Base-by-base conservation (phyloP, 2,888 invertebrate genomes). In the Ceraclea dissimilis region DNA sequence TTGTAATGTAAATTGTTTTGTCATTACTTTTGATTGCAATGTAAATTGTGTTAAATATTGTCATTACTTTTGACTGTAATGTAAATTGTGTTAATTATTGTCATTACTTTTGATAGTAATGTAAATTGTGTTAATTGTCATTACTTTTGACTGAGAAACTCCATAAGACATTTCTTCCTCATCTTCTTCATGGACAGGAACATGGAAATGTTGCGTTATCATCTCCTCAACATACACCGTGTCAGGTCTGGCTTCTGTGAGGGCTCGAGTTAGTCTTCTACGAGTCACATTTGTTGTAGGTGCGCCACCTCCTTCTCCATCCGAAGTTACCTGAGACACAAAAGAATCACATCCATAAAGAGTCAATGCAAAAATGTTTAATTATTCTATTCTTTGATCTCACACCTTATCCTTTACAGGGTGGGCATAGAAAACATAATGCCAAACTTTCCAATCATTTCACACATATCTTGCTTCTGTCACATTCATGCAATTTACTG, bases 101-200 rank as follows among this genome's bases (percentile, higher is more conserved):
- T n/a, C n/a, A n/a, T n/a, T n/a, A n/a, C n/a, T n/a, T n/a, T n/a
- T n/a, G n/a, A n/a, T n/a, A n/a, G n/a, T n/a, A n/a, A n/a, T n/a
- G n/a, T n/a, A n/a, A n/a, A n/a, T n/a, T n/a, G n/a, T n/a, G n/a
- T n/a, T n/a, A n/a, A n/a, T n/a, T n/a, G n/a, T n/a, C n/a, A n/a
- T 46, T 19, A 58, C 59, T 26, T 59, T 56, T 20, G 59, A 47
- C 34, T 49, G 51, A 10, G 34, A 22, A 13, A 59, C 33, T 17
- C 54, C 49, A 17, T 54, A 19, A 17, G 54, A 55, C 1, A 34
- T 31, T 50, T 60, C 59, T 54, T 80, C 75, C 67, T 84, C 84
- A 64, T 83, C 82, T 66, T 84, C 84, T 72, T 85, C 84, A 62
- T 84, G 82, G 52, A 84, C 79, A 18, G 84, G 79, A 63, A 85